Base-by-base conservation (phyloP, 2,113 vertebrate genomes). In the Sapajus apella region DNA sequence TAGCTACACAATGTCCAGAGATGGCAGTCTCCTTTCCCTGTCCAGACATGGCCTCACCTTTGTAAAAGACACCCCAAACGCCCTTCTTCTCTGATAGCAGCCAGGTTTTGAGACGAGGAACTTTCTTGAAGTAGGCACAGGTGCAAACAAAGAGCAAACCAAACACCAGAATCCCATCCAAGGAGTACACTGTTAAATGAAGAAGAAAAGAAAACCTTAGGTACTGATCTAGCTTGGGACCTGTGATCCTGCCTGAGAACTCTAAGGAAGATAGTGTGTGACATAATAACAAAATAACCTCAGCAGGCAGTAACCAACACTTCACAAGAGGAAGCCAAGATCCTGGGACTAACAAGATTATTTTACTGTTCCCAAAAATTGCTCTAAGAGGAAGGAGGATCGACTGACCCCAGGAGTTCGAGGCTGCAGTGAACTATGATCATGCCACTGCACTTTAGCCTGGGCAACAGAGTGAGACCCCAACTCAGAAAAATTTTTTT, bases 51-150 rank as follows among this genome's bases (percentile, higher is more conserved):
- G 50, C 2, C 97, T 91, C 97, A 99, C 99, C 99, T 99, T 99
- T 99, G 98, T 99, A 99, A 98, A 99, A 99, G 61, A 99, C 99
- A 0, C 99, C 99, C 99, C 99, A 99, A 66, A 99, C 97, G 4
- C 99, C 99, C 73, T 99, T 99, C 97, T 99, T 99, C 98, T 99
- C 99, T 0, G 99, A 99, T 7, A 99, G 98, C 86, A 99, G 99
- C 99, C 99, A 99, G 98, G 97, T 98, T 98, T 99, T 99, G 80
- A 99, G 98, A 13, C 99, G 99, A 90, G 99, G 99, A 55, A 99
- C 99, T 98, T 99, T 99, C 98, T 99, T 99, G 97, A 99, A 99
- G 98, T 99, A 99, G 4, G 99, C 99, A 98, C 99, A 99, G 32
- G 99, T 99, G 97, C 99, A 99, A 73, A 99, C 98, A 97, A 99